Conservation (phyloP, 2,888 invertebrate species). For the Horisme vitalbata region DNA sequence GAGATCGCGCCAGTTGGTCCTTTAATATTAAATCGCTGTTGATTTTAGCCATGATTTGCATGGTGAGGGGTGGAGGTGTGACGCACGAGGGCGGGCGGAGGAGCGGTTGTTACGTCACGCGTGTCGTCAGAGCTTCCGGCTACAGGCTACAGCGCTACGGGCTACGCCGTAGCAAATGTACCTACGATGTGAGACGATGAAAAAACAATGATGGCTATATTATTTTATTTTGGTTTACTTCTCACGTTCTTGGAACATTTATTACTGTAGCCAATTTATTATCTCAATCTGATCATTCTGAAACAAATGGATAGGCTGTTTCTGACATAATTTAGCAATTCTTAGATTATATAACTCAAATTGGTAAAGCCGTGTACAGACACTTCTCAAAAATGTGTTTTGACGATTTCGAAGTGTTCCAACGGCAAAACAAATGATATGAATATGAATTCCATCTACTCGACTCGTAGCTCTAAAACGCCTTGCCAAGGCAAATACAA, state of each 20-base stretch:
- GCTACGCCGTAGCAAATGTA: constrained; percentile 36
- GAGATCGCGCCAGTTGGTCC: constrained; percentile 7
- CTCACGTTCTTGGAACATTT: too few species aligned
- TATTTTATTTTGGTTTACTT: too few species aligned
- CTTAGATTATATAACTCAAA: too few species aligned
- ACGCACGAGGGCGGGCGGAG: constrained; percentile 56
- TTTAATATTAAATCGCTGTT: constrained; percentile 43
- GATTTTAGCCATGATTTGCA: constrained; percentile 67
- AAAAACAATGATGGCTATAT: too few species aligned
- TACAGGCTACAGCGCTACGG: constrained; percentile 37
- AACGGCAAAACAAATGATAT: not conserved
- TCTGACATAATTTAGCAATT: too few species aligned
- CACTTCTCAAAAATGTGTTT: too few species aligned
- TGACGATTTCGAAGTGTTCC: too few species aligned
- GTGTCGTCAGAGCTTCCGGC: constrained; percentile 55
- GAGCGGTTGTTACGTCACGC: constrained; percentile 69
- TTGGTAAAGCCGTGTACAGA: too few species aligned
- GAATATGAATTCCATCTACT: too few species aligned
- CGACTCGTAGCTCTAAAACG: not conserved
- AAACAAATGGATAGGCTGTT: too few species aligned
- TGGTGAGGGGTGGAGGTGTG: constrained; percentile 46
- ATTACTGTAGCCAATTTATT: too few species aligned
- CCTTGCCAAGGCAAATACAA: constrained; percentile 14
- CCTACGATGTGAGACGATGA: constrained; percentile 6
- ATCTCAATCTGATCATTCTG: too few species aligned